phyloP scores from a whole-genome alignment of 2,888 invertebrate species.

The Caenorhabditis doughertyi region DNA sequence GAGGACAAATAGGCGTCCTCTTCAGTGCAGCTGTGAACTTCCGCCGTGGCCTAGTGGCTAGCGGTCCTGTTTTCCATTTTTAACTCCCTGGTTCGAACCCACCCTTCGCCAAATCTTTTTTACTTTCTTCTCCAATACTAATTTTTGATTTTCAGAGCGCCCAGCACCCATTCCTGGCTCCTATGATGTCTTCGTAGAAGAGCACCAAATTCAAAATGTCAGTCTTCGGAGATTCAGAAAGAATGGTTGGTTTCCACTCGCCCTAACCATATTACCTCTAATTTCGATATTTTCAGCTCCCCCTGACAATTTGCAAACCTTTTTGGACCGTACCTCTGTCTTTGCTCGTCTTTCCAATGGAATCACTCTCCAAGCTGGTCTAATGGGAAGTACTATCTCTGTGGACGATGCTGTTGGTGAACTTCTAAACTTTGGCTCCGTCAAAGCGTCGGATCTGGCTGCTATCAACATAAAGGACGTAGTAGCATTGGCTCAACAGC shows the following conservation, averaged over 20 bases:
- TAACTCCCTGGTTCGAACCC: too few relatives aligned
- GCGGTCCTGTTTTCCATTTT: too few relatives aligned
- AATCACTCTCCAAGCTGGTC: neutral
- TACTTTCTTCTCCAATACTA: too few relatives aligned
- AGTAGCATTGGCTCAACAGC: neutral
- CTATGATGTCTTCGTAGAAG: too few relatives aligned
- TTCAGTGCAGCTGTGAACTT: too few relatives aligned
- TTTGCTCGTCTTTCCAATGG: slow-evolving; percentile 5
- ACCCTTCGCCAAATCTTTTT: too few relatives aligned
- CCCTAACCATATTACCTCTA: neutral
- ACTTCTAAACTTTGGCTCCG: slow-evolving; percentile 2
- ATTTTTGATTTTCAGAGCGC: too few relatives aligned
- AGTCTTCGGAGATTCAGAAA: neutral
- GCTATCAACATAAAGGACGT: neutral
- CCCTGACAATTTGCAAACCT: neutral
- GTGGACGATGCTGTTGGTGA: slow-evolving; percentile 2
- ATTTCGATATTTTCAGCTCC: slow-evolving; percentile 5
- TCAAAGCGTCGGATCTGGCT: neutral
- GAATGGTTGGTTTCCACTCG: neutral
- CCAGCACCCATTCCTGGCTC: too few relatives aligned
- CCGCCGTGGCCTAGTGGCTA: too few relatives aligned
- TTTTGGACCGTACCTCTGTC: neutral
- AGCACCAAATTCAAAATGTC: neutral
- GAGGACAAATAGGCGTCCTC: too few relatives aligned
- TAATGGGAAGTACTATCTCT: neutral